Evolutionary conservation across 1,140 invertebrate species (phyloP).

Genomic region (Ceratosolen fusciceps): DNA sequence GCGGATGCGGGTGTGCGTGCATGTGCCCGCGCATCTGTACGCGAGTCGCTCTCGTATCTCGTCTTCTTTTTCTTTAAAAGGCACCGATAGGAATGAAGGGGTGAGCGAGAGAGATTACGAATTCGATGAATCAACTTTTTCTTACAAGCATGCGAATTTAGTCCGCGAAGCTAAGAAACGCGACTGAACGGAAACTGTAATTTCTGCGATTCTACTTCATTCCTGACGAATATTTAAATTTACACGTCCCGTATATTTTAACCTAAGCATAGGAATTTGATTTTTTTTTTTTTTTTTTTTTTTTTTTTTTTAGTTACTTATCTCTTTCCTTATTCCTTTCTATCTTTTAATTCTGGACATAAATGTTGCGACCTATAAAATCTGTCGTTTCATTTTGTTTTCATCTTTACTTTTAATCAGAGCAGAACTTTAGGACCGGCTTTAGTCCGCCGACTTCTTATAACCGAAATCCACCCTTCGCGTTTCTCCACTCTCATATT

Average conservation of each 20-base stretch:
- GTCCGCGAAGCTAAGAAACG: slow-evolving; percentile 47
- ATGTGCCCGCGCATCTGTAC: not conserved
- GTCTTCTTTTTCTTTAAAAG: not conserved
- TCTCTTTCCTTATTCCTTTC: not conserved
- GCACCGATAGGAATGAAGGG: not conserved
- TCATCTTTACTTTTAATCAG: slow-evolving; percentile 13
- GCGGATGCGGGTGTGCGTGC: no score
- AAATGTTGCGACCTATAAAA: slow-evolving; percentile 3
- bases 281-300: slow-evolving; percentile 20
- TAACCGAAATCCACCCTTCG: not conserved
- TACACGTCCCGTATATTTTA: slow-evolving; percentile 34
- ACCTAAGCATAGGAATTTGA: slow-evolving; percentile 15
- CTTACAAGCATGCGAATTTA: slow-evolving; percentile 49
- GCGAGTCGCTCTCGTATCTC: not conserved
- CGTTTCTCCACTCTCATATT: not conserved
- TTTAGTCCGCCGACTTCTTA: no score
- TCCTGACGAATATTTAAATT: slow-evolving; percentile 45
- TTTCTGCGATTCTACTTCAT: slow-evolving; percentile 25
- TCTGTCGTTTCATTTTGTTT: slow-evolving; percentile 7
- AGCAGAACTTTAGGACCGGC: not conserved
- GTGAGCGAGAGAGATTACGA: slow-evolving; percentile 36
- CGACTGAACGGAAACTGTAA: slow-evolving; percentile 17
- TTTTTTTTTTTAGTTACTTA: slow-evolving; percentile 19
- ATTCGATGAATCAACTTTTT: slow-evolving; percentile 50
- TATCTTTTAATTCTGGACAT: not conserved